phyloP scores from a whole-genome alignment of 2,113 vertebrate species.

The Entosphenus tridentatus region DNA sequence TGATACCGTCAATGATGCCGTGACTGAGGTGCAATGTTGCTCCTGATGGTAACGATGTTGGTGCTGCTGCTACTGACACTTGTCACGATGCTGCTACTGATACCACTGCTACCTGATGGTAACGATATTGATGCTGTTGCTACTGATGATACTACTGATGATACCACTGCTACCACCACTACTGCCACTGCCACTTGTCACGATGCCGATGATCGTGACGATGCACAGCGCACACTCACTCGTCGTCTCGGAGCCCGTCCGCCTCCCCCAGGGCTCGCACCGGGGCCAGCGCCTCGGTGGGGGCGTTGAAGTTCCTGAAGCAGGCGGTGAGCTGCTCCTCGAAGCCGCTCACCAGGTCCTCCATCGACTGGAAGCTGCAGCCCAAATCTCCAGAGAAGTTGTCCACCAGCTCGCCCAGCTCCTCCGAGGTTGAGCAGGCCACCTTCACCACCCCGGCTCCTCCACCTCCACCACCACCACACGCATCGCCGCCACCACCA shows the following conservation, averaged over 20 bases:
- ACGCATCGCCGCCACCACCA: too few species aligned
- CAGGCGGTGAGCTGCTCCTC: constrained; percentile 80
- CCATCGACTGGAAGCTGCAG: constrained; percentile 80
- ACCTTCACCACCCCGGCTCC: constrained; percentile 15
- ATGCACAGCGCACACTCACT: constrained; percentile 33
- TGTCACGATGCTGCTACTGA: not conserved
- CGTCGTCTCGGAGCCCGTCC: constrained; percentile 55
- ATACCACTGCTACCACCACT: not conserved
- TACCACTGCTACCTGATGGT: too few species aligned
- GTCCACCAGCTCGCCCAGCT: constrained; percentile 73
- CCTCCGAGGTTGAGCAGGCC: constrained; percentile 34
- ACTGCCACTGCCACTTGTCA: not conserved
- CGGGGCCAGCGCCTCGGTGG: constrained; percentile 57
- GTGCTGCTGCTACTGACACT: too few species aligned
- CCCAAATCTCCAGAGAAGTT: constrained; percentile 61
- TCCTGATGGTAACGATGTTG: too few species aligned
- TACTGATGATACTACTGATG: not conserved
- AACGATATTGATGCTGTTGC: too few species aligned
- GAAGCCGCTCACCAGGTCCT: constrained; percentile 73
- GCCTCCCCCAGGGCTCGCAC: constrained; percentile 64
- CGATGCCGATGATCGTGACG: not conserved
- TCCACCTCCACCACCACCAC: constrained; percentile 16
- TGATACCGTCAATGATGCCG: too few species aligned
- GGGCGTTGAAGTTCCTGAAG: constrained; percentile 77
- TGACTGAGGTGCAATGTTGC: too few species aligned